Base-by-base conservation (phyloP, 2,888 invertebrate genomes). In the Daptonema setosum region DNA sequence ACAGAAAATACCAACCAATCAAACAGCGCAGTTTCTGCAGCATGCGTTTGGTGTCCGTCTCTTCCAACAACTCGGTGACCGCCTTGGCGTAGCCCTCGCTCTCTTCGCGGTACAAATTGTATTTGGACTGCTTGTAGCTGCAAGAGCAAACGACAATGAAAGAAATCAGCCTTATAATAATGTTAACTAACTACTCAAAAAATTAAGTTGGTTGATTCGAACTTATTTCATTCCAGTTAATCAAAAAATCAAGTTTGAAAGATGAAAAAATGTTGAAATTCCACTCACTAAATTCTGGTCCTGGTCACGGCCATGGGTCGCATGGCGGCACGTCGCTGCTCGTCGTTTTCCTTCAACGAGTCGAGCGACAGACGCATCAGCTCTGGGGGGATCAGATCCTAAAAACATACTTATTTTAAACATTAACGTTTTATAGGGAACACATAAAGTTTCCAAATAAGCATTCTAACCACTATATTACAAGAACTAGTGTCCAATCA, bases 61-160 rank as follows among this genome's bases (percentile, higher is more conserved):
- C 26, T 5, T 50, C 50, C 26, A 17, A 26, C 59, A 97, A 75
- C 76, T 93, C 93, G 24, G 87, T 83, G 58, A 91, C 81, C 52
- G 95, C 77, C 73, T 99, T 99, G 1, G 95, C 85, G 76, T 90
- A 99, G 5, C 97, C 97, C 77, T 99, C 97, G 75, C 86, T 90
- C 76, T 99, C 97, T 76, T 99, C 97, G 56, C 97, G 80, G 70
- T 95, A 84, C 66, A 99, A 78, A 76, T 99, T 99, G 73, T 93
- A 99, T 70, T 99, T 95, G 66, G 91, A 82, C 74, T 99, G 97
- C 72, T 97, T 99, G 73, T 95, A 99, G 73, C 95, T 95, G 73
- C 60, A 80, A 79, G 61, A 22, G 41, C 50, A 56, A 28, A 22
- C 8, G 48, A 22, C 24, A n/a, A n/a, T n/a, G n/a, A n/a, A n/a